Evolutionary conservation across 2,888 invertebrate genomes (phyloP), one percentile per base, ranked within the genome.

Genomic region (Chirona hameri): DNA sequence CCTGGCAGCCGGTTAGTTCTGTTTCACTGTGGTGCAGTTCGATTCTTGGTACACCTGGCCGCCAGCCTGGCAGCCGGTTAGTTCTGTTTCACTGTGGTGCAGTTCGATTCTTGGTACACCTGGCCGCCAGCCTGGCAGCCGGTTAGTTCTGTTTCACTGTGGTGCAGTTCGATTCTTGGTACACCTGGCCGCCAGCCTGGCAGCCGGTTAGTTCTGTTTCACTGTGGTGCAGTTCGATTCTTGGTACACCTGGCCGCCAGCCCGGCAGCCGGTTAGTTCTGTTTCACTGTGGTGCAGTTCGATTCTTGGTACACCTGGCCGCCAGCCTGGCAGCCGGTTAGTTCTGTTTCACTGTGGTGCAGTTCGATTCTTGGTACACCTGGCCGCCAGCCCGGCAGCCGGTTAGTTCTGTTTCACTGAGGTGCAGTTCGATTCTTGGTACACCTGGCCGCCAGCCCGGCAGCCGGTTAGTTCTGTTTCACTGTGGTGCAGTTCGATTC

Each of bases 1-100:
- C 46, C 69, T 82, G 69, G 82, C 82, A 9, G 69, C 39, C 18
- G 82, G 69, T 76, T 31, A 52, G 82, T 31, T 57, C 39, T 39
- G 39, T 39, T 39, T 39, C n/a, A n/a, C 39, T 39, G 39, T 39
- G 39, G 39, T 39, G 39, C 39, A 7, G 39, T 39, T 7, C 39
- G 39, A 39, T 39, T 39, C 82, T 24, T 65, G 69, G 12, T 72
- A 72, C 46, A 24, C 29, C 72, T 79, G 31, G 39, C 48, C 24
- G 72, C 76, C 72, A 14, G 31, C 46, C 69, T 82, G 69, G 82
- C 82, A 9, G 69, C 39, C 18, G 82, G 69, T 76, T 31, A 52
- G 82, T 31, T 57, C 39, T 39, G 39, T 39, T 39, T 39, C n/a
- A n/a, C 39, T 39, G 39, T 39, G 39, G 39, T 39, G 39, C 39